Evolutionary conservation across 2,797 vertebrate species (phyloP).

Genomic region (Acanthiza pusilla): DNA sequence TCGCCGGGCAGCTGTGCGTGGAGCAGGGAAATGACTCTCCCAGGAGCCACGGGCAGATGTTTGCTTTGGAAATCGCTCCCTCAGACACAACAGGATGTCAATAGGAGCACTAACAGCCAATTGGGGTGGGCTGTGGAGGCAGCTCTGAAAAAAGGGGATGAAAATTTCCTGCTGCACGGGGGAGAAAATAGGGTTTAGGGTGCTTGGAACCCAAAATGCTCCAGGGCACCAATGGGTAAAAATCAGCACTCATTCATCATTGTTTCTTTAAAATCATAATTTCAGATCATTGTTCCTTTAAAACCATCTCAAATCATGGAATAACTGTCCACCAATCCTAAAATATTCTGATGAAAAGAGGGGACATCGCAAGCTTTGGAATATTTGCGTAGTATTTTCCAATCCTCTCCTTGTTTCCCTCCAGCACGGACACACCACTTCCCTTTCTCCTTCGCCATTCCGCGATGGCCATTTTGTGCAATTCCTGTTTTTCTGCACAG

Average conservation of each 20-base stretch:
- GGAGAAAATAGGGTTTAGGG: not conserved
- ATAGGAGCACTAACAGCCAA: not conserved
- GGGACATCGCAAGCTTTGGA: not conserved
- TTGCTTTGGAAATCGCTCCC: conserved; percentile 60
- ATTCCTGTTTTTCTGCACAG: not conserved
- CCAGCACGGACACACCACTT: not conserved
- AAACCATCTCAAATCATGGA: not conserved
- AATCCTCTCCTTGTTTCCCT: not conserved
- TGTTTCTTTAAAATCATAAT: not conserved
- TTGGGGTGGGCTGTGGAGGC: not conserved
- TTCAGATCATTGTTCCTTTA: not conserved
- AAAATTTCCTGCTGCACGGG: conserved; percentile 28
- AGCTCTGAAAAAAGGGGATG: conserved; percentile 31
- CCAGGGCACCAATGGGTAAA: not conserved
- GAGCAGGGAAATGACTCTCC: conserved; percentile 34
- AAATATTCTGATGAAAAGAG: not conserved
- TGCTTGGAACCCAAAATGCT: not conserved
- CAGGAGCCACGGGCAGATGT: conserved; percentile 42
- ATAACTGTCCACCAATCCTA: not conserved
- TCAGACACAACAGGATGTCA: conserved; percentile 72
- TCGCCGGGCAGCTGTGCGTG: not conserved
- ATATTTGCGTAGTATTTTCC: not conserved
- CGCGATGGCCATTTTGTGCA: not conserved
- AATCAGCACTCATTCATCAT: fast-evolving
- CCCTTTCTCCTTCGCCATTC: not conserved